Conservation (phyloP, 2,797 vertebrate species). For the Leuciscus waleckii region DNA sequence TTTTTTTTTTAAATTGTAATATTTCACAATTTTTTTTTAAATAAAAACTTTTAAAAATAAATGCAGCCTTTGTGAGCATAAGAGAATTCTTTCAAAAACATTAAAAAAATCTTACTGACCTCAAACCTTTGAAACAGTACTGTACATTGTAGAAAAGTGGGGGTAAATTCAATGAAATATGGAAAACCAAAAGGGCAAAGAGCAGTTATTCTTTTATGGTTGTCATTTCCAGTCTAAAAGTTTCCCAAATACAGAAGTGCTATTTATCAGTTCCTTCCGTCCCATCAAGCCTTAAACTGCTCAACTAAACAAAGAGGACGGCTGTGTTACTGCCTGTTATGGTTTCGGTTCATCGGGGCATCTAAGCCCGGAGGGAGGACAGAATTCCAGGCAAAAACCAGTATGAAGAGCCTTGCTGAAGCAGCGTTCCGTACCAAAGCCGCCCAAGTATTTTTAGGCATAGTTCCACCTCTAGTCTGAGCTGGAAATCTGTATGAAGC, state of each 20-base stretch:
- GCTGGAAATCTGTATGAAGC: conserved; percentile 37
- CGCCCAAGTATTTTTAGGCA: conserved; percentile 54
- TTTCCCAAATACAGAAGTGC: conserved; percentile 4
- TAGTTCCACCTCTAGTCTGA: conserved; percentile 40
- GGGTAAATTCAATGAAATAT: neutral
- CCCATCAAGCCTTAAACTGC: conserved; percentile 41
- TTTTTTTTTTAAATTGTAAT: no score
- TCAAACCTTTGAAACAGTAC: neutral
- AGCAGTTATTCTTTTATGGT: conserved; percentile 17
- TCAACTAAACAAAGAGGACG: conserved; percentile 34
- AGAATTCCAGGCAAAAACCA: conserved; percentile 42
- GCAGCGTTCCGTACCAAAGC: conserved; percentile 26
- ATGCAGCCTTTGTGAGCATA: neutral
- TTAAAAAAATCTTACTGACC: neutral
- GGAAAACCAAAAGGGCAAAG: conserved; percentile 7
- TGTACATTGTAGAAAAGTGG: neutral
- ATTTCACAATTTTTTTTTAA: neutral
- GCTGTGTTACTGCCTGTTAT: conserved; percentile 40
- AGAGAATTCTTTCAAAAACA: neutral
- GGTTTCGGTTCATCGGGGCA: conserved; percentile 43
- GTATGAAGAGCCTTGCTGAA: conserved; percentile 38
- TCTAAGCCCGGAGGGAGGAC: conserved; percentile 43
- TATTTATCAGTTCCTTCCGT: conserved; percentile 48
- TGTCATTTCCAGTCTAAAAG: neutral
- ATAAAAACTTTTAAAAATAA: neutral